Evolutionary conservation across 2,113 vertebrate species (phyloP).

Genomic region (Bettongia penicillata): DNA sequence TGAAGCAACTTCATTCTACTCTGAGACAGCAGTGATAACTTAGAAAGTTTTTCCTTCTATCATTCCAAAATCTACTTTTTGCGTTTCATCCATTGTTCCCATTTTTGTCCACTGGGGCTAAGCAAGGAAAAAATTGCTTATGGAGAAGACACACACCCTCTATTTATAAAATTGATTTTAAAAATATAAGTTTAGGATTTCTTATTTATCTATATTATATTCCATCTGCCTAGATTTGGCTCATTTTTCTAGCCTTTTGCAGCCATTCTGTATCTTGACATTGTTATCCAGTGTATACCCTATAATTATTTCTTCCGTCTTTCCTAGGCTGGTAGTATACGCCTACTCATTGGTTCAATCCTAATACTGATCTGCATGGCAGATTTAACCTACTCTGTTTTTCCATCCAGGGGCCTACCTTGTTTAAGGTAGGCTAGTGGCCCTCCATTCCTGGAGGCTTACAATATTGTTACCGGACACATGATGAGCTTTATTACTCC

Average conservation of each 20-base stretch:
- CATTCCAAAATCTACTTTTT: background rate
- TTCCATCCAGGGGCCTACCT: background rate
- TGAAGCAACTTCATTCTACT: background rate
- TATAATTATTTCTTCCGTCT: background rate
- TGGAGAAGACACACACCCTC: background rate
- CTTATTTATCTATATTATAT: background rate
- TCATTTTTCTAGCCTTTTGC: background rate
- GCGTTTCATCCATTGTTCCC: background rate
- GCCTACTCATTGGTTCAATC: background rate
- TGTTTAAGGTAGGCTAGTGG: background rate
- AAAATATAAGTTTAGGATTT: background rate
- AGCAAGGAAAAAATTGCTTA: background rate
- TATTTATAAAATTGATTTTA: background rate
- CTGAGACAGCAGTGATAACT: background rate
- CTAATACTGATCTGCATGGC: background rate
- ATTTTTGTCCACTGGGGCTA: background rate
- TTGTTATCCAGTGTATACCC: background rate
- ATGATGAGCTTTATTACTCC: background rate
- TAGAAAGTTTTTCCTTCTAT: background rate
- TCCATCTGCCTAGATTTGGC: background rate
- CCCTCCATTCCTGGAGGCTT: background rate
- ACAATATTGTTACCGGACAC: background rate
- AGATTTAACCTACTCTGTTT: background rate
- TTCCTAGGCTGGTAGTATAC: background rate
- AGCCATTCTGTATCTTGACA: background rate